Evolutionary conservation across 1,140 invertebrate genomes (phyloP), one percentile per base, ranked within the genome.

Genomic region (Drosophila navojoa): DNA sequence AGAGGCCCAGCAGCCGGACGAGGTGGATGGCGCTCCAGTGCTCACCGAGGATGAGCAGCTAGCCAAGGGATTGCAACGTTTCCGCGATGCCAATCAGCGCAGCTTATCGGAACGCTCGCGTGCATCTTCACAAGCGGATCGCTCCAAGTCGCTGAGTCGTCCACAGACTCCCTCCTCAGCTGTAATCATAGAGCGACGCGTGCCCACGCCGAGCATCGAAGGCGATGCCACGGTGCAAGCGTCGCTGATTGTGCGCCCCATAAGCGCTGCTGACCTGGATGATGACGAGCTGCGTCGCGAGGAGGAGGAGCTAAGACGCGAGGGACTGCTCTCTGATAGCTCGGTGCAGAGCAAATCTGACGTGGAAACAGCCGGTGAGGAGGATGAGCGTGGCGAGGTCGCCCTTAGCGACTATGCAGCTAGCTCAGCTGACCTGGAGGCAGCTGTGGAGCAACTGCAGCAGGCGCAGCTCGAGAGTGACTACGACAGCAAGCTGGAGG

Each of bases 101-200:
- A 94, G 93, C 67, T 76, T 94, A 42, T 94, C 93, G 16, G 94
- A 94, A 63, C 76, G 91, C 63, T 93, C 93, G 3, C 93, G 93
- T 70, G 93, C 93, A 54, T 93, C 93, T 11, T 92, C 91, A 1
- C 93, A 94, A 67, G 90, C 90, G 10, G 90, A 92, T 76, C 81
- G 93, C 69, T 93, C 93, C 35, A 94, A 93, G 85, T 91, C 93
- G 15, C 93, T 85, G 57, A 94, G 93, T 54, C 91, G 94, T 11
- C 91, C 91, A 57, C 93, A 93, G 66, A 94, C 94, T 9, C 94
- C 94, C 6, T 94, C 94, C 7, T 93, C 94, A 11, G 94, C 94
- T n/a, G 93, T 94, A 62, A 87, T 94, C 32, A 93, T 94, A 5
- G 93, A 95, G 79, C 92, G 93, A 78, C 91, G 93, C 4, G 93